Percentiles rank a stretch among this genome's conserved stretches.
Conservation (phyloP, 1,140 invertebrate genomes). For the Mycetomoellerius zeteki region DNA sequence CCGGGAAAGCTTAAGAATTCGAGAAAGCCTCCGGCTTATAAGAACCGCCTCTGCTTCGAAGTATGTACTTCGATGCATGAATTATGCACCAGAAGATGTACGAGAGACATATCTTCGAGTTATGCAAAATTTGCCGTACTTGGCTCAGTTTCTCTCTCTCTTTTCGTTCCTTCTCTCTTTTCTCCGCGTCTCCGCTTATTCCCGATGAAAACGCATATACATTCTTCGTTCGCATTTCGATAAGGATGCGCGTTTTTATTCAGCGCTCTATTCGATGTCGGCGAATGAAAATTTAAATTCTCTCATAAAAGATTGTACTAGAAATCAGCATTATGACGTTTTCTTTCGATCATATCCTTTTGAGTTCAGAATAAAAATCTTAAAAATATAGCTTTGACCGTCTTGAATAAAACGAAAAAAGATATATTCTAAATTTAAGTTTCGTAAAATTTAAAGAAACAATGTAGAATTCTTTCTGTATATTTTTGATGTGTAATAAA, state of each 20-base stretch:
- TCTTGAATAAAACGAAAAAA: not conserved
- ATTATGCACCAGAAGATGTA: constrained; percentile 69
- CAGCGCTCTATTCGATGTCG: constrained; percentile 16
- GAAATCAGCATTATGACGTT: not conserved
- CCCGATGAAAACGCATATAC: constrained; percentile 28
- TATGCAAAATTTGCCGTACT: constrained; percentile 54
- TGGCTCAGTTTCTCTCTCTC: not conserved
- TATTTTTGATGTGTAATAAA: not conserved
- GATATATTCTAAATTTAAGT: not conserved
- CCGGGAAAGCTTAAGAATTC: constrained; percentile 66
- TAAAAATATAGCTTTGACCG: not conserved
- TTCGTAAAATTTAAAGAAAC: not conserved
- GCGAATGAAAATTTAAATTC: constrained; percentile 47
- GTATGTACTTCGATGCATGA: constrained; percentile 65
- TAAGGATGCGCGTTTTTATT: constrained; percentile 47
- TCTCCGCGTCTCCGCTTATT: not conserved
- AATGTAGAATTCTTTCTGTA: not conserved
- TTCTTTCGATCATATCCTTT: constrained; percentile 24
- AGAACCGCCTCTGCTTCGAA: constrained; percentile 40
- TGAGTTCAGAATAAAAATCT: constrained; percentile 10
- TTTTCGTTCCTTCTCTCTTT: not conserved
- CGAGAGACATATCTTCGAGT: constrained; percentile 44
- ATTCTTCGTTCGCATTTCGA: constrained; percentile 35
- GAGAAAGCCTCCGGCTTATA: constrained; percentile 56
- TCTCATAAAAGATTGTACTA: constrained; percentile 31